phyloP scores from a whole-genome alignment of 1,140 invertebrate genomes.

The Drosophila ananassae region DNA sequence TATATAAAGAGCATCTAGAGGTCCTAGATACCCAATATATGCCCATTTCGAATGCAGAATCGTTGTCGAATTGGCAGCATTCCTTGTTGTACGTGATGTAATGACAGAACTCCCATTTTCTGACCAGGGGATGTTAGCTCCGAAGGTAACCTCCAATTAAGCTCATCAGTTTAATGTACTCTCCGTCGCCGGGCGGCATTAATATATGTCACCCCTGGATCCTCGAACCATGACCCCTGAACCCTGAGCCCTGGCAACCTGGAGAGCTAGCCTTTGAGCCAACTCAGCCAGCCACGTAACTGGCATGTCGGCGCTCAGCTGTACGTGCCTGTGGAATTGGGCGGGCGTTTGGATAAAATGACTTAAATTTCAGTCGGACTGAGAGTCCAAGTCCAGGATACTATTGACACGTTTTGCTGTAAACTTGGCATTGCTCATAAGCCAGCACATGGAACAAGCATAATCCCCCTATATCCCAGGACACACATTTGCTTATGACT shows the following conservation, averaged over 20 bases:
- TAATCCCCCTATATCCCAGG: conserved; percentile 68
- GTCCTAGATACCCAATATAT: not conserved
- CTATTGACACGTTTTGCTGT: conserved; percentile 80
- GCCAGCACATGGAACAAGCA: conserved; percentile 69
- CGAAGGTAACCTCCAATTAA: conserved; percentile 79
- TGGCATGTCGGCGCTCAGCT: conserved; percentile 64
- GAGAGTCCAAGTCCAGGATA: conserved; percentile 43
- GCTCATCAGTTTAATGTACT: conserved; percentile 81
- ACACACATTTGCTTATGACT: conserved; percentile 78
- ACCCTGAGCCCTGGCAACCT: conserved; percentile 15
- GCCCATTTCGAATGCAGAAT: conserved; percentile 10
- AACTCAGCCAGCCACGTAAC: conserved; percentile 53
- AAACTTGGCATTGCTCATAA: conserved; percentile 73
- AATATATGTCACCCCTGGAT: conserved; percentile 64
- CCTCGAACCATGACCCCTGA: conserved; percentile 11
- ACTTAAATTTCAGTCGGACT: conserved; percentile 65
- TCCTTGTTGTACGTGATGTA: conserved; percentile 47
- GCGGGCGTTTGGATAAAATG: conserved; percentile 32
- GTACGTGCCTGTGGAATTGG: conserved; percentile 65
- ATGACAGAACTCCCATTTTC: conserved; percentile 36
- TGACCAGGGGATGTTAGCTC: conserved; percentile 24
- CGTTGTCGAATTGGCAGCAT: conserved; percentile 53
- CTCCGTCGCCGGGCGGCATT: conserved; percentile 69
- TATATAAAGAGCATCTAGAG: conserved; percentile 3
- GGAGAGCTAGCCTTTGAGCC: conserved; percentile 1